Evolutionary conservation across 1,140 invertebrate species (phyloP).

Genomic region (Andricus grossulariae): DNA sequence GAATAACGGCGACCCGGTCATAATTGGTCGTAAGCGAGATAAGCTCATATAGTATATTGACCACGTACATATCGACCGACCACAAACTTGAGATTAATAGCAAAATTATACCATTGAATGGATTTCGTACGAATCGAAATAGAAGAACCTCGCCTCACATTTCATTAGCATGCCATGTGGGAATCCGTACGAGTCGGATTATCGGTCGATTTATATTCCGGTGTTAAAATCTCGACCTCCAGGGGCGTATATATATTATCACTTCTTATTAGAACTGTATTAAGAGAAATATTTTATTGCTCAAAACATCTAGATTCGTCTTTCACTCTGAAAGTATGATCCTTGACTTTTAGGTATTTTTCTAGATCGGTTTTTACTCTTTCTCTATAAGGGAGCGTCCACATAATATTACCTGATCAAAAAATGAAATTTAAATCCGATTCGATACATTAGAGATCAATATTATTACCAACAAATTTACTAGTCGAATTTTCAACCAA

Average conservation of each 20-base stretch:
- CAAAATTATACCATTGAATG: constrained; percentile 68
- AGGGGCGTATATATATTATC: background rate
- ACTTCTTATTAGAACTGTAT: background rate
- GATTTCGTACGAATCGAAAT: constrained; percentile 58
- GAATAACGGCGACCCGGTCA: constrained; percentile 46
- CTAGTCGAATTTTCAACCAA: no score
- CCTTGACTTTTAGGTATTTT: no score
- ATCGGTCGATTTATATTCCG: constrained; percentile 62
- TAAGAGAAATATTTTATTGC: background rate
- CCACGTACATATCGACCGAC: constrained; percentile 39
- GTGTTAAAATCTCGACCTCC: constrained; percentile 17
- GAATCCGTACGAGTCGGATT: constrained; percentile 57
- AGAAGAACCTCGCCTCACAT: constrained; percentile 50
- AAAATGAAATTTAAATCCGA: no score
- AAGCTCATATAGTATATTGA: constrained; percentile 47
- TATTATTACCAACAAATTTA: no score
- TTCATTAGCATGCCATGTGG: constrained; percentile 67
- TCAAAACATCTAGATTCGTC: background rate
- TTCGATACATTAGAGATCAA: no score
- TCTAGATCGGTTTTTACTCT: no score
- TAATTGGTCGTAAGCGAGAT: constrained; percentile 53
- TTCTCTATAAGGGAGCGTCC: no score
- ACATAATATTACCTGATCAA: no score
- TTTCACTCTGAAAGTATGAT: background rate
- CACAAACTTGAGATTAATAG: constrained; percentile 67